Evolutionary conservation across 2,888 invertebrate species (phyloP), one percentile per base, ranked within the genome.

Genomic region (Melinaea menophilus): DNA sequence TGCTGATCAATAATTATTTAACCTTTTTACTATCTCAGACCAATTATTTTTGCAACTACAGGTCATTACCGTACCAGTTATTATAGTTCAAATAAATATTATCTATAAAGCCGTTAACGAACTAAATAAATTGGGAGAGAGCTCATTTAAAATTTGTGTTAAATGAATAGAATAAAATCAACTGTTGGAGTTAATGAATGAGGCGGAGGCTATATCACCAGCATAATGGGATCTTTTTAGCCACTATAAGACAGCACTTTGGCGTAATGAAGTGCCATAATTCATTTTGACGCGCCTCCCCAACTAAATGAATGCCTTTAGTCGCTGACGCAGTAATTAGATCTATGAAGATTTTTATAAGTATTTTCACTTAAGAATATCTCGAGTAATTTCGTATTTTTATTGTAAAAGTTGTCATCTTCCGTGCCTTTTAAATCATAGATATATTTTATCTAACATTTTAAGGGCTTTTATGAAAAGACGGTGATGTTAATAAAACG

Each of bases 231-330:
- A 84, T 86, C 85, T 88, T 88, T 87, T 86, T 82, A 87, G 85
- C 82, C 82, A 81, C 85, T 87, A 82, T 85, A 86, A 86, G 86
- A 84, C 82, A 84, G 86, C 88, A 89, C 89, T 90, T 89, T 82
- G 76, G 84, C 80, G 80, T 89, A 88, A 89, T 89, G 86, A 89
- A 72, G 71, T 72, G 72, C 70, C 70, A 69, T 72, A 72, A 73
- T 74, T 74, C 70, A 88, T 88, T 89, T 88, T 88, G 87, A 84
- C 83, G 85, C 85, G 79, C 79, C 67, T 61, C 61, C 62, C 79
- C 77, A 77, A 79, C 78, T 81, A 80, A 79, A 80, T 78, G 75
- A 75, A 73, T 76, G 75, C 79, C 77, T 74, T 68, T 72, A 75
- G 75, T 73, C 77, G 78, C 64, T 75, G 77, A 73, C 66, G 69